phyloP scores from a whole-genome alignment of 1,140 invertebrate species.

The Drosophila quadrilineata region DNA sequence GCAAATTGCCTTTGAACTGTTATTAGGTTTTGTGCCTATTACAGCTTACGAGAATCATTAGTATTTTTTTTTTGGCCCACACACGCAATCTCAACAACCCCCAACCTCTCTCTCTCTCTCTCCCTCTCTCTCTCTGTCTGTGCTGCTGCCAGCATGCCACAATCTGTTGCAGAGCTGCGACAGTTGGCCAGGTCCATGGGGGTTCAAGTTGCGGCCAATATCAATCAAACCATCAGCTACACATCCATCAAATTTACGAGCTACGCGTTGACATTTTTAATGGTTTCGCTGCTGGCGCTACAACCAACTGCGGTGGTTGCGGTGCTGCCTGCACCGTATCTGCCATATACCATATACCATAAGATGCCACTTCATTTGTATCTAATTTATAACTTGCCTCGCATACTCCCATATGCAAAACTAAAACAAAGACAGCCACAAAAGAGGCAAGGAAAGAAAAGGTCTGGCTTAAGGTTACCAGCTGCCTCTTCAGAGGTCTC shows the following conservation, averaged over 20 bases:
- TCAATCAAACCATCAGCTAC: slow-evolving; percentile 54
- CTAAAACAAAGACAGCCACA: too few species aligned
- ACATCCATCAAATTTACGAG: slow-evolving; percentile 41
- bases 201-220: slow-evolving; percentile 1
- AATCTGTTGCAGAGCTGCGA: slow-evolving; percentile 38
- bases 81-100: slow-evolving; percentile 14
- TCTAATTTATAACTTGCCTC: not conserved
- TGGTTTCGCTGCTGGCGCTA: slow-evolving; percentile 7
- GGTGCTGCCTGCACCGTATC: not conserved
- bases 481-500: too few species aligned
- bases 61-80: slow-evolving; percentile 12
- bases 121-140: not conserved
- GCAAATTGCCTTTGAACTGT: slow-evolving; percentile 42
- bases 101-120: too few species aligned
- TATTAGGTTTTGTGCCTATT: slow-evolving; percentile 29
- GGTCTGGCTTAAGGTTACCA: too few species aligned
- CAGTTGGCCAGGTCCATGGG: slow-evolving; percentile 38
- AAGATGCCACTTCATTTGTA: not conserved
- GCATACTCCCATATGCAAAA: too few species aligned
- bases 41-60: too few species aligned
- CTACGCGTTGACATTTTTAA: slow-evolving; percentile 41
- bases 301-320: not conserved
- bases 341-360: not conserved
- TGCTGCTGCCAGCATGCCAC: slow-evolving; percentile 2
- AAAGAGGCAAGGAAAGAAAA: too few species aligned